Evolutionary conservation across 2,797 vertebrate species (phyloP), one percentile per base, ranked within the genome.

Genomic region (Threskiornis aethiopicus): DNA sequence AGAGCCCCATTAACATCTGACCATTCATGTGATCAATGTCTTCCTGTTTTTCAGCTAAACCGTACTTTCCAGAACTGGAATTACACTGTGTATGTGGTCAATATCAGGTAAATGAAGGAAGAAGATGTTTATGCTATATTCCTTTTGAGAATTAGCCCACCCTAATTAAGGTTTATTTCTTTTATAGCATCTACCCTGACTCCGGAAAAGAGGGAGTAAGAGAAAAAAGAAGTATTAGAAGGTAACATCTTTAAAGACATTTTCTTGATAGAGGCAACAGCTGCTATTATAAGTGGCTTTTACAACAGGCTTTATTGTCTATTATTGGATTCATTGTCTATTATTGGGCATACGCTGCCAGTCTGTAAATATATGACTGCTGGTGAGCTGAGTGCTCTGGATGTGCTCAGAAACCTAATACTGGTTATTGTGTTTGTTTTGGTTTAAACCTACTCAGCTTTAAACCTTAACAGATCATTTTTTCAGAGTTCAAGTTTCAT

Each of bases 41-140:
- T 93, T 97, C 96, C 80, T 97, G 86, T 97, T 98, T 98, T 98
- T 64, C 98, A 99, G 99, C 98, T 99, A 44, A 99, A 99, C 90
- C 96, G 98, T 65, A 99, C 99, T 10, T 99, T 99, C 89, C 97
- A 98, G 89, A 98, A 98, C 97, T 99, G 99, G 99, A 99, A 98
- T 92, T 98, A 99, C 29, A 97, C 97, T 1, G 98, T 99, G n/a
- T 98, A 97, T 88, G 97, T 99, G 24, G 96, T 98, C 81, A 98
- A 98, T 94, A 93, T 99, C 98, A 99, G 99, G 99, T 99, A 98
- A 98, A 92, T 95, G 47, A 84, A 90, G 37, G 80, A 84, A 24
- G n/a, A 64, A 89, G 75, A 64, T 79, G 42, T 52, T 82, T 51
- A 69, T 77, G 51, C 64, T 64, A 39, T 6, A 7, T 88, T 83